phyloP scores from a whole-genome alignment of 1,140 invertebrate species.

The Druon quercuslanigerum region DNA sequence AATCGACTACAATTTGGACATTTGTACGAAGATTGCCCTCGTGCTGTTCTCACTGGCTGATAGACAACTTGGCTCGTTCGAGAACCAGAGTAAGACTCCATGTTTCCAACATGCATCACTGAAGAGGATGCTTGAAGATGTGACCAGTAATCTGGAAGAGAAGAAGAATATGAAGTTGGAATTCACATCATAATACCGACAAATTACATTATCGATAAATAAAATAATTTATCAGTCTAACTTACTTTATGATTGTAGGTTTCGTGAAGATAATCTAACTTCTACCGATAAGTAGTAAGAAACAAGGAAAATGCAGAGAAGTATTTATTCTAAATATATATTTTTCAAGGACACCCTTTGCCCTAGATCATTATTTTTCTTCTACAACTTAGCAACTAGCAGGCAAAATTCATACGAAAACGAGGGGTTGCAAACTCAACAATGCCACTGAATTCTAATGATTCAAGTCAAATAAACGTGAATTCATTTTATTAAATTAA shows the following conservation, averaged over 20 bases:
- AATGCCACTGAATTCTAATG: no score
- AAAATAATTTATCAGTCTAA: neutral
- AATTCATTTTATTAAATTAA: no score
- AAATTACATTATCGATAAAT: neutral
- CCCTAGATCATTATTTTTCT: no score
- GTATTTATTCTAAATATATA: no score
- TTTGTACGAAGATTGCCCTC: slow-evolving; percentile 62
- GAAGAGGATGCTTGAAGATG: slow-evolving; percentile 36
- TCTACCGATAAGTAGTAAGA: neutral
- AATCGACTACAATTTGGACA: slow-evolving; percentile 78
- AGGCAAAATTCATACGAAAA: no score
- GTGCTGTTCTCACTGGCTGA: slow-evolving; percentile 52
- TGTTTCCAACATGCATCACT: slow-evolving; percentile 63
- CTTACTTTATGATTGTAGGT: slow-evolving; percentile 5
- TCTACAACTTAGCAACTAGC: no score
- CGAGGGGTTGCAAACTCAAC: no score
- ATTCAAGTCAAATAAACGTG: no score
- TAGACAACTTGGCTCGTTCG: slow-evolving; percentile 36
- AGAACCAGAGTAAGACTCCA: slow-evolving; percentile 6
- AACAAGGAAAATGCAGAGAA: neutral
- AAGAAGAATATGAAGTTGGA: slow-evolving; percentile 56
- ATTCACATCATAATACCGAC: slow-evolving; percentile 41
- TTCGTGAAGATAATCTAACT: neutral
- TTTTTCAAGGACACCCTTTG: no score
- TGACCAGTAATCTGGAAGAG: slow-evolving; percentile 65